Percentiles rank a stretch among this genome's conserved stretches.
phyloP scores from a whole-genome alignment of 2,797 vertebrate genomes.

The Okamejei kenojei region DNA sequence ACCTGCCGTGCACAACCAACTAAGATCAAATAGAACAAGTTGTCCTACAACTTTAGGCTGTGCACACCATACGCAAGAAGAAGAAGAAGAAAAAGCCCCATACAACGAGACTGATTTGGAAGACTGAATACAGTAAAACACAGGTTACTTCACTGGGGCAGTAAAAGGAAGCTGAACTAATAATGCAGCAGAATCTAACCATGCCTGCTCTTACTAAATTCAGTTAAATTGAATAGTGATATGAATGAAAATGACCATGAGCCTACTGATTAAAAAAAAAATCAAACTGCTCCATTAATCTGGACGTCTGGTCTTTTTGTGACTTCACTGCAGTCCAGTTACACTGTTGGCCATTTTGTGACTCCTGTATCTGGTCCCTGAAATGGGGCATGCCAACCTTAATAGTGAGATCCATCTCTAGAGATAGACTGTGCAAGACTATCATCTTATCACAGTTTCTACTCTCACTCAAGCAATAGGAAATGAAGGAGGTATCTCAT shows the following conservation, averaged over 20 bases:
- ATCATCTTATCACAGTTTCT: not conserved
- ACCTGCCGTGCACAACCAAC: no score
- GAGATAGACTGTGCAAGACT: not conserved
- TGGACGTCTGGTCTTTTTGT: not conserved
- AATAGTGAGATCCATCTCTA: not conserved
- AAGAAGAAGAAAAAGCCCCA: not conserved
- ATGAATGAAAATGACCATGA: not conserved
- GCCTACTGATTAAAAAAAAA: not conserved
- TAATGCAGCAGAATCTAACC: not conserved
- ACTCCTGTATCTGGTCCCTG: not conserved
- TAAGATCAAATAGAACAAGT: no score
- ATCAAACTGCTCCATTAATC: not conserved
- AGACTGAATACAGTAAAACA: not conserved
- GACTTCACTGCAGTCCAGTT: not conserved
- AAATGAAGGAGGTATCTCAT: not conserved
- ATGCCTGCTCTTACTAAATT: not conserved
- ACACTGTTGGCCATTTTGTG: no score
- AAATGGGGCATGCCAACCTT: not conserved
- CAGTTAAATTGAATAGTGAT: not conserved
- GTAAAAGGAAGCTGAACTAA: not conserved
- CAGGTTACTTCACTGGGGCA: not conserved
- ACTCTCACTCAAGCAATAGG: not conserved
- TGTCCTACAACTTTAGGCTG: no score
- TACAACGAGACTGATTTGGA: not conserved
- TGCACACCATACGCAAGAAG: no score